Evolutionary conservation across 2,888 invertebrate genomes (phyloP), one percentile per base, ranked within the genome.

Genomic region (Drosophila austrosaltans): DNA sequence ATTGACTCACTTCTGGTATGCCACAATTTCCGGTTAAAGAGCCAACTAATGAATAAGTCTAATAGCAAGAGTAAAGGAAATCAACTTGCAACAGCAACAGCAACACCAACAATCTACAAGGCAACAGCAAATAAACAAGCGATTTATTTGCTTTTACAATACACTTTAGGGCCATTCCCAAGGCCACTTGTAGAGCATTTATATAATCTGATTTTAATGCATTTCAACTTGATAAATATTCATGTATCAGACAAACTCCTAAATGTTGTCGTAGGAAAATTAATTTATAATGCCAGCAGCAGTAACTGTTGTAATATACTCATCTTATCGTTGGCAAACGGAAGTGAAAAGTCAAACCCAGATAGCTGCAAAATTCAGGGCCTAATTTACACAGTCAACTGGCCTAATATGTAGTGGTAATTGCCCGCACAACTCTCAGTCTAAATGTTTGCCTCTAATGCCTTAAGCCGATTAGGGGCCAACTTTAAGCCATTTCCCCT

Each of bases 1-100:
- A 89, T 90, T 89, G 84, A 87, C 82, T 90, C 90, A 78, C 90
- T 88, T 81, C 48, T 90, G 85, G 89, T 76, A 78, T 82, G 70
- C 78, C 82, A 79, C 79, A 87, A 81, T 79, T 88, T 89, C 89
- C 89, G 89, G 89, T 88, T 82, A 82, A 79, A 84, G 76, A 81
- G 87, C 48, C 70, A 79, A 76, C 89, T 87, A 83, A 83, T 83
- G 89, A 87, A 83, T 87, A 73, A 73, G 80, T 68, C 65, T 71
- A 72, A 68, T 72, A 72, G 65, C 72, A 58, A 16, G 4, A 54
- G 30, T 59, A 48, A 16, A n/a, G 40, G 25, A 48, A 28, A 65
- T 53, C 20, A n/a, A 48, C 44, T 12, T 30, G 42, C 40, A 57
- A 57, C 22, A 22, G 32, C 62, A 36, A 54, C 36, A 69, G 22